phyloP scores from a whole-genome alignment of 2,797 vertebrate genomes.

The Coregonus ussuriensis region DNA sequence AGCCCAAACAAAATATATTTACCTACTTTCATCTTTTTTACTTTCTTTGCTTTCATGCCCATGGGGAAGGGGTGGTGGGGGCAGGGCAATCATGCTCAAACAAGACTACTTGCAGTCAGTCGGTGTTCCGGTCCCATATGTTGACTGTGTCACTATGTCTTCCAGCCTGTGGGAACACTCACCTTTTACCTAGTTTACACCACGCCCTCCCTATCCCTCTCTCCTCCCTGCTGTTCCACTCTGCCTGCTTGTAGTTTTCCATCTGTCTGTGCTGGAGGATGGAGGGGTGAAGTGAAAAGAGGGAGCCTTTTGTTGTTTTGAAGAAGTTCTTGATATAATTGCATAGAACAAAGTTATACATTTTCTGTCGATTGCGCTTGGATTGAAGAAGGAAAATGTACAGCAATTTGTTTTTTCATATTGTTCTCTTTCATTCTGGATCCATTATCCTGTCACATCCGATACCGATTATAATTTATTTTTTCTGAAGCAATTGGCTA shows the following conservation, averaged over 20 bases:
- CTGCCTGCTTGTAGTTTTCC: constrained; percentile 19
- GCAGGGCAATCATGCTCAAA: neutral
- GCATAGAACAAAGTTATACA: neutral
- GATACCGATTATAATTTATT: neutral
- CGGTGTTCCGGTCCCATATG: neutral
- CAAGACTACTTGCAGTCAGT: neutral
- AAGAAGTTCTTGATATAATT: neutral
- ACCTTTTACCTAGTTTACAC: constrained; percentile 47
- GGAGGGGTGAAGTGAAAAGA: neutral
- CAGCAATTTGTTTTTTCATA: neutral
- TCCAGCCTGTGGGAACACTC: constrained; percentile 13
- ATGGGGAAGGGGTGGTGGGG: too few species aligned
- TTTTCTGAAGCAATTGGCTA: neutral
- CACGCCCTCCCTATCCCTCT: neutral
- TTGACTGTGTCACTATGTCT: neutral
- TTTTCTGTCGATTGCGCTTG: neutral
- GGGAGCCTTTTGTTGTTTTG: neutral
- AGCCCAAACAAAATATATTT: too few species aligned
- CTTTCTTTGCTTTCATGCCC: too few species aligned
- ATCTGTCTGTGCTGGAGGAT: constrained; percentile 15
- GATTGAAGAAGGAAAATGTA: neutral
- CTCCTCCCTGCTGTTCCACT: neutral
- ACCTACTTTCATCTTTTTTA: too few species aligned
- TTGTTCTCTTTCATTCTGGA: neutral
- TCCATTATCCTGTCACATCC: neutral